phyloP scores from a whole-genome alignment of 2,797 vertebrate genomes.

The Tenualosa thibaudeaui region DNA sequence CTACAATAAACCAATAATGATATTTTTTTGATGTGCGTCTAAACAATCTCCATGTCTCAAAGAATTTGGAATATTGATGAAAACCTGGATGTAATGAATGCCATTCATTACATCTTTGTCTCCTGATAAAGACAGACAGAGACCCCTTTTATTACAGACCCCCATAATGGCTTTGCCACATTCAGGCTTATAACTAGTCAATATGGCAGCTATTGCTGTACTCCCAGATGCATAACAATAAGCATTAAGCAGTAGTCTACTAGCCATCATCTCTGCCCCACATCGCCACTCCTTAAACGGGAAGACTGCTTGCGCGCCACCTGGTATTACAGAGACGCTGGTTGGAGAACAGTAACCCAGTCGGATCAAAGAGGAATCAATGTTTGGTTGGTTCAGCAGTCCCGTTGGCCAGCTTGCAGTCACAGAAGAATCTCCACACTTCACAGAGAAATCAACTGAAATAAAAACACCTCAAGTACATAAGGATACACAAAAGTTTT shows the following conservation, averaged over 20 bases:
- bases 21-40: too few species aligned
- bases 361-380: slow-evolving; percentile 54
- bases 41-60: too few species aligned
- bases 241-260: neutral
- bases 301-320: slow-evolving; percentile 58
- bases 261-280: slow-evolving; percentile 64
- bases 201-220: neutral
- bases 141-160: too few species aligned
- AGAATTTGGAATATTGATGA: too few species aligned
- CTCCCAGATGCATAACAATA: neutral
- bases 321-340: slow-evolving; percentile 37
- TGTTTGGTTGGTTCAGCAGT: slow-evolving; percentile 29
- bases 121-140: too few species aligned
- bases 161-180: too few species aligned
- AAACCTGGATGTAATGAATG: too few species aligned
- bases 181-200: neutral
- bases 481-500: neutral
- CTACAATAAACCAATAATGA: too few species aligned
- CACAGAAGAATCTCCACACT: slow-evolving; percentile 62
- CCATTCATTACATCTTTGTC: too few species aligned
- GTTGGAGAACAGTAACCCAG: slow-evolving; percentile 68
- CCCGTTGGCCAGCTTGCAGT: slow-evolving; percentile 63
- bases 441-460: slow-evolving; percentile 50
- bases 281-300: slow-evolving; percentile 59
- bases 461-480: neutral